Evolutionary conservation across 2,113 vertebrate species (phyloP), one percentile per base, ranked within the genome.

Genomic region (Jacana jacana): DNA sequence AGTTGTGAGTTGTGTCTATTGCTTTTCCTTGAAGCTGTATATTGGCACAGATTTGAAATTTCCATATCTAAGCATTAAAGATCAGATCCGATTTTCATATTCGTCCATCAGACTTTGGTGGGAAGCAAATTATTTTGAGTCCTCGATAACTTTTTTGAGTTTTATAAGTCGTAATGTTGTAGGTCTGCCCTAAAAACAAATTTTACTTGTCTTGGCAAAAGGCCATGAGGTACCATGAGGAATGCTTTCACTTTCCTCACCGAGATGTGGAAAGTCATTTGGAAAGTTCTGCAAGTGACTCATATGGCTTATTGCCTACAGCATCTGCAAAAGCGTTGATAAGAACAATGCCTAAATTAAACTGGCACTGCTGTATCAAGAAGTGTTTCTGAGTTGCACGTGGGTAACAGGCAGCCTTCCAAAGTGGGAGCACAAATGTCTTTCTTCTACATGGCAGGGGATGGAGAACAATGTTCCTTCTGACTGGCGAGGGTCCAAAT

Each of bases 281-380:
- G 20, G 57, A 89, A 93, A 89, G 27, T 79, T 93, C 40, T 86
- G 16, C 40, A 44, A 94, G 42, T 61, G 73, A 81, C 27, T 91
- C 49, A 93, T 40, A 81, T 40, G 81, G 81, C 33, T 92, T 91
- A 55, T 31, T 93, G 80, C 77, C 52, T 91, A 65, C 48, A 87
- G 52, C 86, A 89, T 93, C 86, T 96, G 86, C 86, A 93, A 81
- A 93, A 58, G 20, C 31, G 4, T 51, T 89, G 95, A 83, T 91
- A 95, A 94, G 81, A 94, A 78, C 60, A 88, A 86, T 54, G 83
- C 30, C 33, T 81, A 93, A 94, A 94, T 93, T 86, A 83, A 96
- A 89, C 69, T 81, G 91, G 65, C 81, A 78, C 42, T 71, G 48
- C 27, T 81, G 37, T 71, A 60, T 84, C 1, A 1, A 82, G 75